Conservation (phyloP, 2,113 vertebrate genomes). For the Spea multiplicata region DNA sequence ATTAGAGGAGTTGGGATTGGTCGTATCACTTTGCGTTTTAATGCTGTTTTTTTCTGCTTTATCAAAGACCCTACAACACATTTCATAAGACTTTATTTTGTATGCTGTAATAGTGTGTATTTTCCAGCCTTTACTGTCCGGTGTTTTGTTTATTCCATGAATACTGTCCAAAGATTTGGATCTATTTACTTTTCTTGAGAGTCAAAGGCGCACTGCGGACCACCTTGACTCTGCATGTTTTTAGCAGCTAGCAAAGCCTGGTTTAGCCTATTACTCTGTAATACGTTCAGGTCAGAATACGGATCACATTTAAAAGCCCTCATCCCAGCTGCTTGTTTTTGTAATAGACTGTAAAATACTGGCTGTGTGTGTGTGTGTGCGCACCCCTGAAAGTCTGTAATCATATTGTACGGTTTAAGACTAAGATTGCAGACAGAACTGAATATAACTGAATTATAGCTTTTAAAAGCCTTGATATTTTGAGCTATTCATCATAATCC, state of each 20-base stretch:
- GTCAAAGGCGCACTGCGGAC: background rate
- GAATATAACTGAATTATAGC: conserved; percentile 21
- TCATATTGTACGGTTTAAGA: conserved; percentile 6
- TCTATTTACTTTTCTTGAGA: background rate
- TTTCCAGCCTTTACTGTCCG: background rate
- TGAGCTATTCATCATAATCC: conserved; percentile 38
- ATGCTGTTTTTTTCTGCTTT: too few relatives aligned
- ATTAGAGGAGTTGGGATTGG: too few relatives aligned
- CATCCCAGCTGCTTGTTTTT: background rate
- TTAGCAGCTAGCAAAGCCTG: background rate
- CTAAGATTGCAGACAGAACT: background rate
- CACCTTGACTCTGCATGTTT: background rate
- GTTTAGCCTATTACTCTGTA: conserved; percentile 6
- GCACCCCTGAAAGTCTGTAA: conserved; percentile 22
- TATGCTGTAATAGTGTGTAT: too few relatives aligned
- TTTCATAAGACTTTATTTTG: too few relatives aligned
- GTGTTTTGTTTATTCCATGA: background rate
- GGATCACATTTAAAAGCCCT: conserved; percentile 5
- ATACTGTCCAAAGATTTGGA: background rate
- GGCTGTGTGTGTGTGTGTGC: background rate
- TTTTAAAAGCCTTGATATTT: conserved; percentile 13
- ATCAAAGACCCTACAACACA: too few relatives aligned
- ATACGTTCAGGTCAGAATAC: background rate
- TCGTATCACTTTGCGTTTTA: too few relatives aligned
- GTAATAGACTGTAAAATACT: background rate